Evolutionary conservation across 2,888 invertebrate genomes (phyloP).

Genomic region (Lasioglossum oenotherae): DNA sequence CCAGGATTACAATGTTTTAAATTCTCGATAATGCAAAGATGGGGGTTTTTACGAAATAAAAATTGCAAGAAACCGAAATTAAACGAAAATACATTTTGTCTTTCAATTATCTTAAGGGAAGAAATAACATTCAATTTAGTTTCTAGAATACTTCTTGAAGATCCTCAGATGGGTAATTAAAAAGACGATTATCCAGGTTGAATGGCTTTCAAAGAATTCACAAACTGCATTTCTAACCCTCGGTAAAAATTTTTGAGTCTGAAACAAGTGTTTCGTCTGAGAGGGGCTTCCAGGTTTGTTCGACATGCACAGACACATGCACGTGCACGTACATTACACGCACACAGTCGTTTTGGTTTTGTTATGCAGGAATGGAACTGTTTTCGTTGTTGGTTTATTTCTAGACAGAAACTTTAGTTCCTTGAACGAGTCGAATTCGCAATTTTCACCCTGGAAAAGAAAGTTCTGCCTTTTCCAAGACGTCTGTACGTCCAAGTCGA

Average conservation of each 20-base stretch:
- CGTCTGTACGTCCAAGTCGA: too few species aligned
- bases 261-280: not conserved
- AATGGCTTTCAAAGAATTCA: not conserved
- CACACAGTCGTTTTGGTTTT: not conserved
- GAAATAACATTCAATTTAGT: too few species aligned
- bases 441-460: not conserved
- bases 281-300: not conserved
- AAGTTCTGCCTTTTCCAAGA: not conserved
- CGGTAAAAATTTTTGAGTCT: not conserved
- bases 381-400: not conserved
- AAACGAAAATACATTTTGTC: too few species aligned
- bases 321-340: constrained; percentile 38
- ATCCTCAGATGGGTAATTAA: not conserved
- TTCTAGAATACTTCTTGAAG: too few species aligned
- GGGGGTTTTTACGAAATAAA: too few species aligned
- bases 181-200: not conserved
- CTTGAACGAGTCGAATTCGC: not conserved
- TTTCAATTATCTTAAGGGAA: too few species aligned
- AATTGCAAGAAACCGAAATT: too few species aligned
- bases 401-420: not conserved
- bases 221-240: not conserved
- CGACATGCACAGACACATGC: constrained; percentile 12
- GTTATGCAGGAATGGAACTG: constrained; percentile 2
- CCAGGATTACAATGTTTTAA: too few species aligned
- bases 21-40: too few species aligned